Evolutionary conservation across 1,140 invertebrate species (phyloP), one percentile per base, ranked within the genome.

Genomic region (Temnothorax curvispinosus): DNA sequence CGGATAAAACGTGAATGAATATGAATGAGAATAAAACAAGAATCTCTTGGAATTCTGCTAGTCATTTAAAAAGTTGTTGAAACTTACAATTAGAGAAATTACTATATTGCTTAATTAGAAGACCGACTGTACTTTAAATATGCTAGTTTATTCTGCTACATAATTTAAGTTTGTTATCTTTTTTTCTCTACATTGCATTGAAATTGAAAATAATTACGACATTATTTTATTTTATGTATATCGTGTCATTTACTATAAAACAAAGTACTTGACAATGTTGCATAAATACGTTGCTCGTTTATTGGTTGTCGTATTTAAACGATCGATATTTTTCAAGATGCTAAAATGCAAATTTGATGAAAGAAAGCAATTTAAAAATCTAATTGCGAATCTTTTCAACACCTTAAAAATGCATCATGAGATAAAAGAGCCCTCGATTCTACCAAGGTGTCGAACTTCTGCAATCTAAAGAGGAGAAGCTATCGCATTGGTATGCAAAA

Each of bases 401-500:
- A 74, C 32, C 15, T 84, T 21, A 58, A 44, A 47, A 58, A 35
- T 8, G 27, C 69, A 60, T 82, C 18, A 15, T 52, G 50, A 72
- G 38, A 82, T 84, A 75, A 60, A 72, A 41, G 52, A 84, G 21
- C 13, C 13, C 41, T 11, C 11, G 13, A 58, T 72, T 58, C 41
- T 21, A n/a, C 6, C 11, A 9, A 81, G 44, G 54, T 75, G 54
- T 60, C 69, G 69, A 75, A 75, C 72, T 84, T 74, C 69, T 54
- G 41, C 69, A 50, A 74, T 82, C 38, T 72, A 56, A 84, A 60
- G 41, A 58, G 67, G 69, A 84, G 67, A 60, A 47, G 54, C 52
- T 74, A 82, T 72, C 80, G 80, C 69, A 74, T 60, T 47, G 69
- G 44, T 84, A 84, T 84, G 80, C 80, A 84, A 84, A 84, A 84